Conservation (phyloP, 1,140 invertebrate species). For the Heliconius nattereri region DNA sequence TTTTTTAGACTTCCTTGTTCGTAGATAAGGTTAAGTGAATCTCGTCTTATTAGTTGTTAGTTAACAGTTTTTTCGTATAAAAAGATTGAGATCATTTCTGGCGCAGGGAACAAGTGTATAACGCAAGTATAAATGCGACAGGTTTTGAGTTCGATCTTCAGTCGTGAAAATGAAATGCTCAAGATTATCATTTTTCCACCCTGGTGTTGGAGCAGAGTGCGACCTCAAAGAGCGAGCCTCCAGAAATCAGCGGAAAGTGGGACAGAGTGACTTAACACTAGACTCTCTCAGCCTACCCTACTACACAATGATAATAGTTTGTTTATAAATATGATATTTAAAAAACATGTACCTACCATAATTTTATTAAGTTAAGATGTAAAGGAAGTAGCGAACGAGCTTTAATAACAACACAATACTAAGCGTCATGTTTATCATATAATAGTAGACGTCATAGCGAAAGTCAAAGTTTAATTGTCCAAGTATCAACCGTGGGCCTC, state of each 20-base stretch:
- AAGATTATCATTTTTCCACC: too few species aligned
- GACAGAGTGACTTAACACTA: too few species aligned
- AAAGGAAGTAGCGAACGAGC: conserved; percentile 53
- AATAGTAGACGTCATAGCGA: conserved; percentile 65
- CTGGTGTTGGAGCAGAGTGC: too few species aligned
- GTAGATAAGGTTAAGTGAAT: conserved; percentile 78
- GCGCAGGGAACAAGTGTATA: too few species aligned
- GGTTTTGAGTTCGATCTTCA: too few species aligned
- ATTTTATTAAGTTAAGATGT: neutral
- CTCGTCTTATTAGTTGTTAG: conserved; percentile 68
- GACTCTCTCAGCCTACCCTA: too few species aligned
- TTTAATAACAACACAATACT: conserved; percentile 69
- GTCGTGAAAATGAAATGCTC: too few species aligned
- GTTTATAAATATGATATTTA: neutral
- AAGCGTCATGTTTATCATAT: conserved; percentile 66
- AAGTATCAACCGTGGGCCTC: conserved; percentile 73
- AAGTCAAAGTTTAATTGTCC: conserved; percentile 77
- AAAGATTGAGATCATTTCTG: too few species aligned
- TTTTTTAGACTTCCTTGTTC: conserved; percentile 80
- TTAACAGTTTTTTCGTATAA: neutral
- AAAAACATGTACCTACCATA: neutral
- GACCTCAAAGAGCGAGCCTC: too few species aligned
- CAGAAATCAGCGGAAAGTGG: too few species aligned
- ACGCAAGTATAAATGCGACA: too few species aligned
- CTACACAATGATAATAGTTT: neutral